Evolutionary conservation across 2,888 invertebrate genomes (phyloP).

Genomic region (Heliconius charithonia): DNA sequence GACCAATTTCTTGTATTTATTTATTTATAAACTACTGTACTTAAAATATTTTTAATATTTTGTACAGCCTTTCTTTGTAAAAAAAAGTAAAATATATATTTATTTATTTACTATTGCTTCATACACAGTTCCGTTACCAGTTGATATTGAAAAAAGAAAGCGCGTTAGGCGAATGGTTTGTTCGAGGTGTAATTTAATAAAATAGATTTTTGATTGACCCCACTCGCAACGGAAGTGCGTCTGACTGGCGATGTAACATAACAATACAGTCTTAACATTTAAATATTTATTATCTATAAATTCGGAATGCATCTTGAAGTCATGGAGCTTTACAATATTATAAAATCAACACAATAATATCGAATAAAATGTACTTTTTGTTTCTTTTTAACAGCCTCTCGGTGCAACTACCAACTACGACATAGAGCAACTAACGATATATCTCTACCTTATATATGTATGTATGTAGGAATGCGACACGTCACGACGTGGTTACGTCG

Average conservation of each 20-base stretch:
- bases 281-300: constrained; percentile 50
- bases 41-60: constrained; percentile 8
- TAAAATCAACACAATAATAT: constrained; percentile 38
- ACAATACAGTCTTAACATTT: constrained; percentile 34
- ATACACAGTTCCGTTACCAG: constrained; percentile 20
- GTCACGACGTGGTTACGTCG: constrained; percentile 54
- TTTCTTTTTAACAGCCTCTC: constrained; percentile 31
- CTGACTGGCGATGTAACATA: background rate
- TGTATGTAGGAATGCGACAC: constrained; percentile 40
- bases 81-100: constrained; percentile 1
- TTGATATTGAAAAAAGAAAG: background rate
- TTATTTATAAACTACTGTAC: constrained; percentile 19
- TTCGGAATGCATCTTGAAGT: constrained; percentile 76
- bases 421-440: constrained; percentile 33
- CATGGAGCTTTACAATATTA: constrained; percentile 64
- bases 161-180: background rate
- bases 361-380: constrained; percentile 31
- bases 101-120: constrained; percentile 6
- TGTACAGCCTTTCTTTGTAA: constrained; percentile 10
- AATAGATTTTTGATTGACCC: background rate
- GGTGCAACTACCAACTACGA: constrained; percentile 17
- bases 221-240: constrained; percentile 13
- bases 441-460: constrained; percentile 22
- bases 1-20: constrained; percentile 4
- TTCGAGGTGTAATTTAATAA: background rate